A percentile compares a stretch with the other conserved stretches of the same genome.
Evolutionary conservation across 2,888 invertebrate species (phyloP).

Genomic region (Rhogogaster chlorosoma): DNA sequence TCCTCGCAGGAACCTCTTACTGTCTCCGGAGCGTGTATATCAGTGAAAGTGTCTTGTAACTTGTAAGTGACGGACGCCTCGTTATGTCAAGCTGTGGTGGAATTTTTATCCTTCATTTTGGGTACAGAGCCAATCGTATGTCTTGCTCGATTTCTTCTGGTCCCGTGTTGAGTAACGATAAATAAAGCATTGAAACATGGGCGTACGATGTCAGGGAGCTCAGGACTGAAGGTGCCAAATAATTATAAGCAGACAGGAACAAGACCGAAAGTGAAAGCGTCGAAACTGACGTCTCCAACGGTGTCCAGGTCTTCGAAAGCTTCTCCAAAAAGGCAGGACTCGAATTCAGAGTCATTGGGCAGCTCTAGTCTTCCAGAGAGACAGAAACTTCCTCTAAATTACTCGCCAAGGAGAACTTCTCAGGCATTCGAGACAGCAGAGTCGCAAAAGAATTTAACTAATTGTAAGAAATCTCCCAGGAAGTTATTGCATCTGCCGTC

Average conservation of each 20-base stretch:
- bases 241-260: conserved; percentile 63
- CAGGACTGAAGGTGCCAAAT: conserved; percentile 65
- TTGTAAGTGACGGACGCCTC: background rate
- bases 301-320: conserved; percentile 54
- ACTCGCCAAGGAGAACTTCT: conserved; percentile 31
- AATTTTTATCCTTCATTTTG: background rate
- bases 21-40: conserved; percentile 16
- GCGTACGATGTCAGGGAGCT: conserved; percentile 65
- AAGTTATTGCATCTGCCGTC: conserved; percentile 49
- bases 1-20: conserved; percentile 65
- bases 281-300: conserved; percentile 62
- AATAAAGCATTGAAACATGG: conserved; percentile 61
- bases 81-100: background rate
- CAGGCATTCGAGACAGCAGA: conserved; percentile 42
- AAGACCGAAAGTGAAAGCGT: conserved; percentile 67
- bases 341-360: conserved; percentile 35
- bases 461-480: conserved; percentile 54
- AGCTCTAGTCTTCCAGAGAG: conserved; percentile 50
- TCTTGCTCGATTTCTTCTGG: background rate
- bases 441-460: conserved; percentile 55
- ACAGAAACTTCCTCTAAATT: conserved; percentile 34
- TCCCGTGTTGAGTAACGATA: background rate
- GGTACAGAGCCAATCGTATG: background rate
- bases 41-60: conserved; percentile 1
- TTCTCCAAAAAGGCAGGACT: conserved; percentile 59